Percentiles rank a stretch among this genome's conserved stretches.
Evolutionary conservation across 2,113 vertebrate species (phyloP).

Genomic region (Empidonax alnorum): DNA sequence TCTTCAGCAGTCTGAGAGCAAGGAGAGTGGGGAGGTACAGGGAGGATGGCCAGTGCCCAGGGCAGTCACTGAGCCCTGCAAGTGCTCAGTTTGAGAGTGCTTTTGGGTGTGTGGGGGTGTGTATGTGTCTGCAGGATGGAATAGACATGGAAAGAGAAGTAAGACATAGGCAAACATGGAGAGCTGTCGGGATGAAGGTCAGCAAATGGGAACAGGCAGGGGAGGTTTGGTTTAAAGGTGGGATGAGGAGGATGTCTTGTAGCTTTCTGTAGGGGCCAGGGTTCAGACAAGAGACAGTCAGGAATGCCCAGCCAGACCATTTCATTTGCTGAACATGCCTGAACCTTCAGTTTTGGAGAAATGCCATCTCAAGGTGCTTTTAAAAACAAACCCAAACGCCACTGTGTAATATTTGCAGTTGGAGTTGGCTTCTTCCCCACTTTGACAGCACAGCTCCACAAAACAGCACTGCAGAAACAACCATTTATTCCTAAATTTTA

Average conservation of each 20-base stretch:
- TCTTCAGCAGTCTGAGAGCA: not conserved
- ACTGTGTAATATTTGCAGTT: not conserved
- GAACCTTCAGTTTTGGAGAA: conserved; percentile 18
- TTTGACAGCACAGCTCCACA: not conserved
- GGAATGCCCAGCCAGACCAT: not conserved
- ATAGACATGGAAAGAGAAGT: not conserved
- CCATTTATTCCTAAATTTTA: not conserved
- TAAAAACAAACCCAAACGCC: not conserved
- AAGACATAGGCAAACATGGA: not conserved
- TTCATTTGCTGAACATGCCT: not conserved
- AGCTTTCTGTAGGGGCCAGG: not conserved
- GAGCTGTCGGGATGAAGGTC: not conserved
- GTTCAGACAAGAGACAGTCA: not conserved
- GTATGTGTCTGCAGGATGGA: not conserved
- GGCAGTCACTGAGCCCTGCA: not conserved
- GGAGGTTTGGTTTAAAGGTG: not conserved
- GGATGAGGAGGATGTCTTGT: not conserved
- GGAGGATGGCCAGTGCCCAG: not conserved
- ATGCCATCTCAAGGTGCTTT: not conserved
- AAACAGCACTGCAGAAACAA: not conserved
- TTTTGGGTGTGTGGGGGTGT: not conserved
- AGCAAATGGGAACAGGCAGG: not conserved
- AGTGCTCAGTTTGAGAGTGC: not conserved
- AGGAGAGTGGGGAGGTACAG: rapidly evolving
- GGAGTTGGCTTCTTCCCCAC: not conserved